Percentiles rank a stretch among this genome's conserved stretches.
phyloP scores from a whole-genome alignment of 2,888 invertebrate species.

The Acanthosoma haemorrhoidale region DNA sequence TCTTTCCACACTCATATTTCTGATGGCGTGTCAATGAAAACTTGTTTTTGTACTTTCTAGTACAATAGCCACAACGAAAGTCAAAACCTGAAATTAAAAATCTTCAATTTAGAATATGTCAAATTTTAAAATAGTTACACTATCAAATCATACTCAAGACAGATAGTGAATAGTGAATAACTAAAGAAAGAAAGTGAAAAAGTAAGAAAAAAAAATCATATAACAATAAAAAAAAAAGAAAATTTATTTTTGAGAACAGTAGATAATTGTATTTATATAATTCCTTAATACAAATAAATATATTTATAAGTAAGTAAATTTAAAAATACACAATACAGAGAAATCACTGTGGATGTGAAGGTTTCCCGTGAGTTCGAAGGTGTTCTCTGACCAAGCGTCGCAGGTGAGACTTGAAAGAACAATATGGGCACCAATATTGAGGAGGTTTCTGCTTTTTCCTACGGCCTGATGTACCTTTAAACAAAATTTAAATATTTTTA shows the following conservation, averaged over 20 bases:
- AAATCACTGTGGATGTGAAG: neutral
- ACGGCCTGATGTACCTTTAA: neutral
- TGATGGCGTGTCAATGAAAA: conserved; percentile 17
- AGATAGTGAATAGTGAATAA: neutral
- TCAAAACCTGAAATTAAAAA: conserved; percentile 11
- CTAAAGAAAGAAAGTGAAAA: neutral
- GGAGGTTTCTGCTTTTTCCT: conserved; percentile 41
- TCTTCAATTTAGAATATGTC: neutral
- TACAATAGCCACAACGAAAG: conserved; percentile 22
- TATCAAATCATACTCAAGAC: neutral
- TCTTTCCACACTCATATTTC: conserved; percentile 32
- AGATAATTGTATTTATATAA: no score
- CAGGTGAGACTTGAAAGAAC: conserved; percentile 36
- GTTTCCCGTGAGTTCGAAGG: conserved; percentile 15
- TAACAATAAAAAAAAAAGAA: neutral
- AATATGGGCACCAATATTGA: conserved; percentile 46
- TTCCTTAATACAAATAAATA: neutral
- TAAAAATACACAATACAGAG: neutral
- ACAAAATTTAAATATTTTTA: neutral
- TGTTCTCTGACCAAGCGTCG: conserved; percentile 7
- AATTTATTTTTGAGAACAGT: neutral
- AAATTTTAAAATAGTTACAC: neutral
- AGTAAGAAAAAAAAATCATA: no score
- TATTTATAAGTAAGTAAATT: neutral
- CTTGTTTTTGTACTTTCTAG: conserved; percentile 25